phyloP scores from a whole-genome alignment of 2,888 invertebrate genomes.

The Scrobipalpa costella region DNA sequence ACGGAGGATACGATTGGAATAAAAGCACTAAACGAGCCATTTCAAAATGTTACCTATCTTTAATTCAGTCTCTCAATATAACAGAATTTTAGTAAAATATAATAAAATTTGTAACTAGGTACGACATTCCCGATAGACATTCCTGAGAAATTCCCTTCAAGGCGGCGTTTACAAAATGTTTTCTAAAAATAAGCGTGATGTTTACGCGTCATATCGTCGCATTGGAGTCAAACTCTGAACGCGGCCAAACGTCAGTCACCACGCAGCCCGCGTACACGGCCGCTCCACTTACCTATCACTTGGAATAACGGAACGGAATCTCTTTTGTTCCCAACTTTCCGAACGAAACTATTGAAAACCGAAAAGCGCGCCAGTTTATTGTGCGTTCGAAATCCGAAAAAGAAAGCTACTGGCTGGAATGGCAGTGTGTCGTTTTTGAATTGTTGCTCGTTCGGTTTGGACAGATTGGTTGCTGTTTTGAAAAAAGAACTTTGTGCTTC shows the following conservation, averaged over 20 bases:
- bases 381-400: background rate
- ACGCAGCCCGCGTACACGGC: conserved; percentile 48
- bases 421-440: background rate
- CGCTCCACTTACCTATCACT: conserved; percentile 43
- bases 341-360: conserved; percentile 39
- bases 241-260: conserved; percentile 48
- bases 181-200: conserved; percentile 68
- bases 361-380: conserved; percentile 28
- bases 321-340: conserved; percentile 38
- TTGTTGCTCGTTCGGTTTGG: background rate
- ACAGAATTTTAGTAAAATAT: no score
- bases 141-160: conserved; percentile 52
- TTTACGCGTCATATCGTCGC: conserved; percentile 54
- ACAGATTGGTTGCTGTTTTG: background rate
- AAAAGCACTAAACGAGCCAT: no score
- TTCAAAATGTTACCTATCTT: no score
- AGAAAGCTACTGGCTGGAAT: background rate
- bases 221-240: conserved; percentile 39
- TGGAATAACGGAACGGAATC: conserved; percentile 46
- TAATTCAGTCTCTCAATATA: no score
- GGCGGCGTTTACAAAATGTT: conserved; percentile 43
- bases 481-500: background rate
- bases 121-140: conserved; percentile 41
- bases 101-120: background rate
- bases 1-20: no score